phyloP scores from a whole-genome alignment of 2,888 invertebrate species.

The Synergus itoensis region DNA sequence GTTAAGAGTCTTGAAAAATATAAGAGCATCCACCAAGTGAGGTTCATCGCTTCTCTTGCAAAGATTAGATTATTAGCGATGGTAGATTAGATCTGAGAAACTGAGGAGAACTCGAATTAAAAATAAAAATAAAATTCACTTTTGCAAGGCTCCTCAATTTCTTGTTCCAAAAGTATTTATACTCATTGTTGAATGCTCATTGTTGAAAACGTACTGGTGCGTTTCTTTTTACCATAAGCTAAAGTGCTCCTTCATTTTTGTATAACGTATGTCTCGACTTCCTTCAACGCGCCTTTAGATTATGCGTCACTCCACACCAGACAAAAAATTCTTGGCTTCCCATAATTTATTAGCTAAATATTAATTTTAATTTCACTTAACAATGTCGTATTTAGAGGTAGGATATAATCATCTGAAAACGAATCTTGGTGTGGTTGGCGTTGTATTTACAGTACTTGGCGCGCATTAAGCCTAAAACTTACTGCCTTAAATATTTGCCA shows the following conservation, averaged over 20 bases:
- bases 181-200: constrained; percentile 68
- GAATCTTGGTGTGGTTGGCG: constrained; percentile 12
- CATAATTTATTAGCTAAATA: not conserved
- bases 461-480: constrained; percentile 47
- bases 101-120: constrained; percentile 11
- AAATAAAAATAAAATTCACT: not conserved
- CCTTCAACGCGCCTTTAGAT: constrained; percentile 42
- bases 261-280: constrained; percentile 37
- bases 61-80: not conserved
- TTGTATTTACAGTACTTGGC: constrained; percentile 27
- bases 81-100: constrained; percentile 25
- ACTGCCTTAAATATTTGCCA: constrained; percentile 71
- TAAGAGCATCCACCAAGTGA: constrained; percentile 35
- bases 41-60: constrained; percentile 17
- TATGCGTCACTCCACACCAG: constrained; percentile 5
- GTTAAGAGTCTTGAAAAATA: constrained; percentile 32
- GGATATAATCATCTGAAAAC: not conserved
- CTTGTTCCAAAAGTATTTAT: constrained; percentile 50
- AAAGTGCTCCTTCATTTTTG: constrained; percentile 33
- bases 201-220: constrained; percentile 74
- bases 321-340: constrained; percentile 5
- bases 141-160: constrained; percentile 12
- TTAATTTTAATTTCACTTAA: not conserved
- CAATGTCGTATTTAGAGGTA: not conserved
- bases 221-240: constrained; percentile 59